A percentile compares a stretch with the other conserved stretches of the same genome.
These are phyloP conservation scores for Mastigias papua DNA, from an alignment of 30 jellyfish, hydroid and myxozoan species.

Conservation along the genomic window DNA sequence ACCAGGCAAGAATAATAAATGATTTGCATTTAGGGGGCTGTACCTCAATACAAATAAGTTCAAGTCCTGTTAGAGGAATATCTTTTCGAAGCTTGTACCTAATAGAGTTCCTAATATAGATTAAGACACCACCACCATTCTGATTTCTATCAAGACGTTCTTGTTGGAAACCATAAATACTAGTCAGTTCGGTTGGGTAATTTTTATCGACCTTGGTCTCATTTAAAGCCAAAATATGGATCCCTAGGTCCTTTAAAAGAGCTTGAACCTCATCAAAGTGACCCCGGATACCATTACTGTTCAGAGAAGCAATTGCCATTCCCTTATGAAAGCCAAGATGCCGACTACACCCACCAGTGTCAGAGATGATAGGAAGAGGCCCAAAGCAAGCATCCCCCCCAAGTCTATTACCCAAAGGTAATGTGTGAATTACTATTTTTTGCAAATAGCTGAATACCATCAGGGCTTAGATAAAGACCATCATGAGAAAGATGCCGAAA, in stretches of 20 bases:
- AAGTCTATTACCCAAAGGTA: not conserved
- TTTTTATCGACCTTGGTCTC: conserved; percentile 54
- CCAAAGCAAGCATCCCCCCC: not conserved
- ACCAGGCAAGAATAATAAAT: conserved; percentile 35
- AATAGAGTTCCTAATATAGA: conserved; percentile 38
- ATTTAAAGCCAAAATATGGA: conserved; percentile 54
- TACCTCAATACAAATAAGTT: conserved; percentile 8
- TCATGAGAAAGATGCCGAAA: not conserved
- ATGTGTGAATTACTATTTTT: not conserved
- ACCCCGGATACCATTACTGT: conserved; percentile 30
- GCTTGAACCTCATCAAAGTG: conserved; percentile 16
- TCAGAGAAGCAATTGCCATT: conserved; percentile 34
- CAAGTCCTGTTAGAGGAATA: conserved; percentile 15
- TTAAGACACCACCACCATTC: conserved; percentile 61
- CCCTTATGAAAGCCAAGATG: conserved; percentile 60
- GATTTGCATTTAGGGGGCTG: conserved; percentile 29
- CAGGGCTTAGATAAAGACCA: not conserved
- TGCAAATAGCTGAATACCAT: not conserved
- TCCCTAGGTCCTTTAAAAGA: conserved; percentile 24
- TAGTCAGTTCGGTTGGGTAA: conserved; percentile 11
- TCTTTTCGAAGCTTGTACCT: conserved; percentile 16
- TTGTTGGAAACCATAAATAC: not conserved
- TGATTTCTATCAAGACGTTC: conserved; percentile 22
- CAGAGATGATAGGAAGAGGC: not conserved
- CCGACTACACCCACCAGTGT: not conserved